Base-by-base conservation (phyloP, 2,113 vertebrate genomes). In the Cyprinus carpio region DNA sequence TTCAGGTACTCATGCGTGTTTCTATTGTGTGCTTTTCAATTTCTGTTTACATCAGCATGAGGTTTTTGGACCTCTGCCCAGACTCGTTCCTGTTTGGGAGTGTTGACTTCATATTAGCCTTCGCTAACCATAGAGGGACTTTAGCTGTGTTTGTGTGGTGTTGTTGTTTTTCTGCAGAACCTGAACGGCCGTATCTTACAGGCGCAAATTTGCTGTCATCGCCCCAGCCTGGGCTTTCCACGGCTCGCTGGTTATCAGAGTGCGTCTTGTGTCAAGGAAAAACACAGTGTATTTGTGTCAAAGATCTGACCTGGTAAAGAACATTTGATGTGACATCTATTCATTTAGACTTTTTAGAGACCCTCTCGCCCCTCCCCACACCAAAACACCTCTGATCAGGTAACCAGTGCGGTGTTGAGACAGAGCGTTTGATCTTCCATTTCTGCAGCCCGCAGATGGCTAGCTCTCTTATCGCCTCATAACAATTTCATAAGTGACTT, bases 401-500 rank as follows among this genome's bases (percentile, higher is more conserved):
- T 86, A 84, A 64, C 56, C 58, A 76, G 29, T 60, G 84, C 69
- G 86, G 69, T 54, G 64, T 75, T 58, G 75, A 75, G 84, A 86
- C 85, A 18, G 67, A 43, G 62, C 8, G 83, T 90, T 91, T 89
- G 85, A 92, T 88, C 86, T 80, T 20, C 15, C 65, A 62, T 64
- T 54, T 86, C 31, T 18, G 58, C 25, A 15, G 54, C 23, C 83
- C 79, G 74, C 87, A 90, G 85, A 83, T 89, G 88, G 80, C 71
- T 82, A 75, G 84, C 81, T 87, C 83, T 84, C 78, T 49, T 75
- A 89, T 87, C 69, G 82, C 88, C 62, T 87, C 76, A 86, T 88
- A 89, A 87, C 89, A 84, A 82, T 89, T 91, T 91, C 83, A 88
- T 90, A 90, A 90, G 85, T 90, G 87, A 89, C 89, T 89, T 80